Evolutionary conservation across 1,140 invertebrate species (phyloP), one percentile per base, ranked within the genome.

Genomic region (Tetraneura akinire): DNA sequence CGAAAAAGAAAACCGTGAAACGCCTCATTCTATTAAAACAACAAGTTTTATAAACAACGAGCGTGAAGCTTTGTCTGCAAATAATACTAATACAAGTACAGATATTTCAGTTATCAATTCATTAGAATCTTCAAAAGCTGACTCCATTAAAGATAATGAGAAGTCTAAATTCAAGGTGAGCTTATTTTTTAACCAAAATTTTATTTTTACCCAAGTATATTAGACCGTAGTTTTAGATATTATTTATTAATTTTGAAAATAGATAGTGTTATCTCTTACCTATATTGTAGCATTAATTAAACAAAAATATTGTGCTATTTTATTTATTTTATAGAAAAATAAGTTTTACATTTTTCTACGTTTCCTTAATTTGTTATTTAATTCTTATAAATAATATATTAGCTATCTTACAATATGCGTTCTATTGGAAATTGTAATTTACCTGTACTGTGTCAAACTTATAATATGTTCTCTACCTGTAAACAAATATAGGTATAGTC

Each of bases 31-130:
- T 18, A 57, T 60, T 32, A 81, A 71, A 70, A 55, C 64, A 16
- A 81, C 37, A 81, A 74, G 70, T 76, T 76, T 64, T n/a, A 64
- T 62, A 49, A n/a, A 45, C 3, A 74, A 74, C 47, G 73, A 81
- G 37, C 80, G 80, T 26, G 80, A 74, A 51, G 70, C 57, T 0
- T 80, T 80, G 6, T 74, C 80, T 37, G 10, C 45, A 29, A 74
- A 60, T 64, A 42, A 76, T 23, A 73, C 53, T 5, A 74, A 74
- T 32, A 81, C 66, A 13, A 71, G 68, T 42, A 53, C 42, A 21
- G 73, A 73, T 55, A 81, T 55, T 74, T 66, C 64, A n/a, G 60
- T 45, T 2, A 74, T 74, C 55, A 57, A 49, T 18, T 71, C 68
- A 51, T 55, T 74, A 60, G 73, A 53, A 42, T 57, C 49, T 42